phyloP scores from a whole-genome alignment of 2,113 vertebrate species.

The Microcebus tavaratra region DNA sequence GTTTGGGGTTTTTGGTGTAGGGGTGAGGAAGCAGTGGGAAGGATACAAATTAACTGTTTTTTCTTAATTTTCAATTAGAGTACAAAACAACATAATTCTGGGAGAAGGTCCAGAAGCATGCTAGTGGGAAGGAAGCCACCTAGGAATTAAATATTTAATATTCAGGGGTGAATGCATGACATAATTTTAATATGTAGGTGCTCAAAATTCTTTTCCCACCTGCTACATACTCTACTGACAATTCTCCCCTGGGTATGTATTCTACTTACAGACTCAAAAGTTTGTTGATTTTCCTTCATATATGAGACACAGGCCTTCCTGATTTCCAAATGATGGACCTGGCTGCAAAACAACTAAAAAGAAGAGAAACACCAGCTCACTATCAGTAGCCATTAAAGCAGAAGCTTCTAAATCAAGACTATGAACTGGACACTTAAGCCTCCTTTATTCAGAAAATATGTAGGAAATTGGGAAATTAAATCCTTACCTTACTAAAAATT shows the following conservation, averaged over 20 bases:
- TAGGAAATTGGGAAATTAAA: slow-evolving; percentile 20
- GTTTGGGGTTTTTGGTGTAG: background rate
- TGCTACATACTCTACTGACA: background rate
- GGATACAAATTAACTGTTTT: background rate
- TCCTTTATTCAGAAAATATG: slow-evolving; percentile 38
- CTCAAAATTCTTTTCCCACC: slow-evolving; percentile 38
- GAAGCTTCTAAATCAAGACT: slow-evolving; percentile 46
- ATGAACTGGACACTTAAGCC: slow-evolving; percentile 17
- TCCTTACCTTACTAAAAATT: background rate
- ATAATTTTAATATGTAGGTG: background rate
- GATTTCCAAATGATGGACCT: slow-evolving; percentile 92
- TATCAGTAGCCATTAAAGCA: slow-evolving; percentile 49
- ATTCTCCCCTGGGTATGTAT: background rate
- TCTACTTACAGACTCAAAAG: slow-evolving; percentile 93
- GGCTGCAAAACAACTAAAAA: slow-evolving; percentile 89
- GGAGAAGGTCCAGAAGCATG: background rate
- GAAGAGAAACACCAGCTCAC: slow-evolving; percentile 51
- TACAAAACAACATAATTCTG: slow-evolving; percentile 27
- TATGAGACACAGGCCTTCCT: slow-evolving; percentile 91
- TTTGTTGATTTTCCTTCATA: slow-evolving; percentile 89
- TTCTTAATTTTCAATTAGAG: background rate
- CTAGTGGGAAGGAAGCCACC: slow-evolving; percentile 2
- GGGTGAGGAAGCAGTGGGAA: background rate
- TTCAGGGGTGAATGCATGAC: background rate
- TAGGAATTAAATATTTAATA: slow-evolving; percentile 43